Base-by-base conservation (phyloP, 2,888 invertebrate species). In the Listrodromus nycthemerus region DNA sequence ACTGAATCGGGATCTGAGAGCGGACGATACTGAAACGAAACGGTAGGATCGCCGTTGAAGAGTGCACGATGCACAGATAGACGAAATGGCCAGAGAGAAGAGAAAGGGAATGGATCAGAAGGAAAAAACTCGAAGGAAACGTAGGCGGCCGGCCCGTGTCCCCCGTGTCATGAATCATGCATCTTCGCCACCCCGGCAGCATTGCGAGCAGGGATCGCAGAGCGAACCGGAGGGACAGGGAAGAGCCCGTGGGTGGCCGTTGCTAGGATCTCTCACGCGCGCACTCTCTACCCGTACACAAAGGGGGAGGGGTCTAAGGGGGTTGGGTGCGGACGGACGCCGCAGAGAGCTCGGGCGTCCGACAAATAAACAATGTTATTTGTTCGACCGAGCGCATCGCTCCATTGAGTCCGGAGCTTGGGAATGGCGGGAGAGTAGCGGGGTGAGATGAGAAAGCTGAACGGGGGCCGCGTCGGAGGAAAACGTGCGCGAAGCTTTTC, bases 331-430 rank as follows among this genome's bases (percentile, higher is more conserved):
- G 66, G 66, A 67, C 78, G 78, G 86, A 85, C 87, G 86, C 82
- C 82, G 80, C 82, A 82, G 86, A 88, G 86, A 89, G 82, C 83
- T 82, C 66, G 84, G 83, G 86, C 89, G 87, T 90, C 90, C 87
- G 87, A 85, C 90, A 90, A 92, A 92, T 91, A 91, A 92, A 91
- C 92, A 91, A 91, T 90, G 91, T 91, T 91, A 90, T 92, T 91
- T 90, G 90, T 91, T 88, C 89, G 85, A 45, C 73, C 66, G 86
- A 87, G 87, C 87, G 27, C 61, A n/a, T 86, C 86, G 82, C 84
- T 77, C 88, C 87, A 83, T 88, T 79, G 76, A 82, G 69, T 80
- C 41, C 86, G 80, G 80, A 80, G 86, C 85, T 86, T 27, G 58
- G 75, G 61, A 27, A 45, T 50, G 58, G 75, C 66, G 33, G 27